These are phyloP conservation scores for Aselliscus stoliczkanus DNA, from an alignment of 2,797 vertebrate species.

Conservation along the genomic window DNA sequence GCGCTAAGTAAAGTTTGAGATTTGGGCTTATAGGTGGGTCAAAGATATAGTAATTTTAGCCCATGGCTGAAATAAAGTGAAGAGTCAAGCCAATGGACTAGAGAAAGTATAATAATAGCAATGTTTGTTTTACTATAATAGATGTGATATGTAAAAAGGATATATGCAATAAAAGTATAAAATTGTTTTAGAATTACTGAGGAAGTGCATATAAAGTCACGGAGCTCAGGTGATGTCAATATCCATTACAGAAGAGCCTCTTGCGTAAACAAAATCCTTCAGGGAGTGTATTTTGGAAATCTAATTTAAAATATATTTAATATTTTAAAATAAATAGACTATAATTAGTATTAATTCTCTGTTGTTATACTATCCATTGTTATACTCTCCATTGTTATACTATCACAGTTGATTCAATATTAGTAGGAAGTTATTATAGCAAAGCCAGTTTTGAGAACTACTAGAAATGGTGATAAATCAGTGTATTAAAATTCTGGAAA, in stretches of 20 bases:
- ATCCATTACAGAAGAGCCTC: neutral
- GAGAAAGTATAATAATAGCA: neutral
- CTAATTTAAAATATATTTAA: neutral
- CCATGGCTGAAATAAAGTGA: neutral
- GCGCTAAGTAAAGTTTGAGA: neutral
- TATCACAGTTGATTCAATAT: neutral
- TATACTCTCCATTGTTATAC: neutral
- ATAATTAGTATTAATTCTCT: neutral
- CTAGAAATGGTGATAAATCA: neutral
- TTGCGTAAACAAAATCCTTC: neutral
- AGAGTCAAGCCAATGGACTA: neutral
- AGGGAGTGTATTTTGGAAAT: neutral
- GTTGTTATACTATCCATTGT: neutral
- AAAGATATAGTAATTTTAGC: neutral
- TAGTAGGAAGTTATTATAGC: neutral
- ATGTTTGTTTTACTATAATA: neutral
- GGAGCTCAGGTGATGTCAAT: neutral
- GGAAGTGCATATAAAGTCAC: neutral
- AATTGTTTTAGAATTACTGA: neutral
- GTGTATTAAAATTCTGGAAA: conserved; percentile 10
- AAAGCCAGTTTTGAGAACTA: neutral
- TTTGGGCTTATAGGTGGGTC: neutral
- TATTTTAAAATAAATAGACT: neutral
- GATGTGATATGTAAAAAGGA: neutral
- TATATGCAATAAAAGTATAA: neutral